Evolutionary conservation across 1,140 invertebrate genomes (phyloP), one percentile per base, ranked within the genome.

Genomic region (Cheumatopsyche charites): DNA sequence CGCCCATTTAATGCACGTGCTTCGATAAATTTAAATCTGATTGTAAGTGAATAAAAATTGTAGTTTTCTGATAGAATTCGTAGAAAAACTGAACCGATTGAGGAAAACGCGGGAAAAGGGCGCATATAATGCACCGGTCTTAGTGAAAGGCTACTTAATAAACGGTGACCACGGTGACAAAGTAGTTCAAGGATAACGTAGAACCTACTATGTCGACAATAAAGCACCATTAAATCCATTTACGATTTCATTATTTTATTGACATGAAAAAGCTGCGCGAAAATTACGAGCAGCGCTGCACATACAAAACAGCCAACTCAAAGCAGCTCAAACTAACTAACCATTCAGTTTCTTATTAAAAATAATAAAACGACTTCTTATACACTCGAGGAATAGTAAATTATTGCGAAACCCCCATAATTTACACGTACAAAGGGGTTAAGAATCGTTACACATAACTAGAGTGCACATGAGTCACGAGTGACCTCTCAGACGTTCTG

Each of bases 101-200:
- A 52, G 19, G 47, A 52, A 52, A 52, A 52, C 15, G 15, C 19
- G 47, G 47, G 19, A 17, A 36, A 36, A 36, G 29, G 29, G 29
- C 29, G 29, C 29, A 9, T 36, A 9, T 4, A 4, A 36, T 36
- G 9, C 9, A 36, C 29, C 29, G 47, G 23, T 58, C 55, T 25
- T 19, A n/a, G 55, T 58, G 55, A 58, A 58, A 58, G 55, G 55
- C 21, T 58, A 19, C 23, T 36, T 36, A 36, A 36, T 36, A 36
- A 36, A 58, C 55, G 21, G 19, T 58, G 55, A 58, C 55, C 55
- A 58, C 21, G 25, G 12, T 23, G 55, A 58, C 55, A 25, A 58
- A 58, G 55, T 58, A 58, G 55, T 58, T 58, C 55, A 58, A 58
- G 55, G 55, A 58, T 58, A 58, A 58, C 55, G 9, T 17, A 25